Conservation (phyloP, 2,888 invertebrate species). For the Abscondita cerata region DNA sequence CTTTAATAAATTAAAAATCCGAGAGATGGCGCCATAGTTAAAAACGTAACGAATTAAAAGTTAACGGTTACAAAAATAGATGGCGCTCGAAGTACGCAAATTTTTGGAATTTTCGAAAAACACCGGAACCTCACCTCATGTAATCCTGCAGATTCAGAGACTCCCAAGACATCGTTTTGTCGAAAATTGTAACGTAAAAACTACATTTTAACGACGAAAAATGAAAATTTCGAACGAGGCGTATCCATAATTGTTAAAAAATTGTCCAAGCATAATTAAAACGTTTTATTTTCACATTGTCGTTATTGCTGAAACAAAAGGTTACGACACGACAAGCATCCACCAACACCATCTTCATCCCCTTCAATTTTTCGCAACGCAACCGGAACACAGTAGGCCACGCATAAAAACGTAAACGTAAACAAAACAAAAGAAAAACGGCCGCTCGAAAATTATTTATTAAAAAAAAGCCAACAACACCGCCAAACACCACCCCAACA, state of each 20-base stretch:
- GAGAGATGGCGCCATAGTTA: too few relatives aligned
- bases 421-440: neutral
- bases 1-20: too few relatives aligned
- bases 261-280: too few relatives aligned
- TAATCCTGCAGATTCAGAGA: slow-evolving; percentile 83
- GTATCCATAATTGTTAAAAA: too few relatives aligned
- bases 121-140: slow-evolving; percentile 67
- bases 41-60: too few relatives aligned
- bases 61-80: too few relatives aligned
- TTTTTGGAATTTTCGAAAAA: too few relatives aligned
- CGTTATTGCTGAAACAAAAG: too few relatives aligned
- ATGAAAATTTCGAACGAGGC: too few relatives aligned
- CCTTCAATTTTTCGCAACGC: slow-evolving; percentile 10
- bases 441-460: neutral
- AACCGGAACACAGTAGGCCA: slow-evolving; percentile 11
- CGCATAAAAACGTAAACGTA: neutral
- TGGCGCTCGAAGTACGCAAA: too few relatives aligned
- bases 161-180: slow-evolving; percentile 81
- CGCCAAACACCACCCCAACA: slow-evolving; percentile 31
- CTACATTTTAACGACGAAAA: too few relatives aligned
- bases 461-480: slow-evolving; percentile 16
- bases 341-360: slow-evolving; percentile 20
- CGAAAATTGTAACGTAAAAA: neutral
- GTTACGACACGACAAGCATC: slow-evolving; percentile 11
- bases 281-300: too few relatives aligned